Evolutionary conservation across 2,888 invertebrate species (phyloP), one percentile per base, ranked within the genome.

Genomic region (Pemphredon lugubris): DNA sequence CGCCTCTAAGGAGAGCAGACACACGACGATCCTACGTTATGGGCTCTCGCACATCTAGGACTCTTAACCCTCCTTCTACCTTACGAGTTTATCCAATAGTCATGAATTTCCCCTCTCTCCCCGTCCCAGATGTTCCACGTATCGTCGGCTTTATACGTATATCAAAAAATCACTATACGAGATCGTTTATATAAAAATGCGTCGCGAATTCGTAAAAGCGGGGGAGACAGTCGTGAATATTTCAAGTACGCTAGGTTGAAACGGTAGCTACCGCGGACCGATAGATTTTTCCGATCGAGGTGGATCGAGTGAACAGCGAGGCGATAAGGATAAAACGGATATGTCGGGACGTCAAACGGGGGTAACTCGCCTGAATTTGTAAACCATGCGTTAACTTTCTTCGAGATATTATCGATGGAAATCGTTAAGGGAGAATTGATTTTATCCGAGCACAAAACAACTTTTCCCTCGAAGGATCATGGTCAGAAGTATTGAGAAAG

Each of bases 51-150:
- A 39, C 34, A 34, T 21, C 50, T 57, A 20, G 42, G 37, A 57
- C 34, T n/a, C n/a, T 34, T 61, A 55, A 75, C 69, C 69, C 74
- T 63, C 66, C 60, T 63, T 63, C 64, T 47, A 54, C 58, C 75
- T 72, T 77, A 78, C 75, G 72, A 75, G 72, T 75, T 77, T 47
- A 77, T 78, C 67, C 77, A 64, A 71, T 63, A 60, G 50, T 59
- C 73, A 67, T 55, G 71, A 63, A 48, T 73, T 67, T 44, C 16
- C 26, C 42, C 30, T n/a, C 42, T 53, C 34, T 47, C 44, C 39
- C 34, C 13, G 32, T 18, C n/a, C 7, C 58, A n/a, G 37, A 54
- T 32, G 50, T 16, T 50, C 39, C n/a, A 37, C 66, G 11, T 26
- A 18, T 37, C 9, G 34, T 21, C 11, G 26, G 32, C 32, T 67